Percentiles rank a stretch among this genome's conserved stretches.
Evolutionary conservation across 2,888 invertebrate genomes (phyloP).

Genomic region (Celastrina argiolus): DNA sequence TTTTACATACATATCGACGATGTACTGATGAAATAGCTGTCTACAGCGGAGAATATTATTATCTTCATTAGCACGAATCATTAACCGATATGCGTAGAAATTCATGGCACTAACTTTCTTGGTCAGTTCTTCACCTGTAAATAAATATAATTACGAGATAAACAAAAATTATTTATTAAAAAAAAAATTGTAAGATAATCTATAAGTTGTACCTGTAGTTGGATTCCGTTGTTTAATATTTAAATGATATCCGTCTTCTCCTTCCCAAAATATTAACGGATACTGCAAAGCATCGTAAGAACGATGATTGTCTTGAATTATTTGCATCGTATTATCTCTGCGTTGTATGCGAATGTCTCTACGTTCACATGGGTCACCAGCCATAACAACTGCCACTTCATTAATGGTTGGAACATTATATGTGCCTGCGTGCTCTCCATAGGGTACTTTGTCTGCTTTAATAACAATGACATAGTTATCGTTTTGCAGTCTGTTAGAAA

Average conservation of each 20-base stretch:
- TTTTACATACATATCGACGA: slow-evolving; percentile 5
- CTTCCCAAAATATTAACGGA: slow-evolving; percentile 6
- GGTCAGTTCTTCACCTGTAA: not conserved
- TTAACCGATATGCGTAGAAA: slow-evolving; percentile 3
- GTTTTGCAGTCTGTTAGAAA: slow-evolving; percentile 26
- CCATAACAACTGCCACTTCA: too few species aligned
- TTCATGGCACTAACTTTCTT: slow-evolving; percentile 9
- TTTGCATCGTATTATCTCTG: slow-evolving; percentile 31
- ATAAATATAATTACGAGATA: slow-evolving; percentile 8
- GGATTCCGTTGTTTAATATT: slow-evolving; percentile 8
- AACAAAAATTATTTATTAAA: slow-evolving; percentile 5
- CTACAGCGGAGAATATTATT: slow-evolving; percentile 6
- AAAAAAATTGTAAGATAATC: slow-evolving; percentile 14
- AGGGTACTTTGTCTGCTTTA: slow-evolving; percentile 39
- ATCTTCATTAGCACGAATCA: slow-evolving; percentile 7
- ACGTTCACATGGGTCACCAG: slow-evolving; percentile 31
- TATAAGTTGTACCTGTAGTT: slow-evolving; percentile 8
- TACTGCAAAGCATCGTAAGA: slow-evolving; percentile 13
- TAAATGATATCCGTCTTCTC: slow-evolving; percentile 6
- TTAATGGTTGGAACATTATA: too few species aligned
- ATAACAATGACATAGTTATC: slow-evolving; percentile 34
- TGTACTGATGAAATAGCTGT: slow-evolving; percentile 16
- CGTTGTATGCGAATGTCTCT: slow-evolving; percentile 35
- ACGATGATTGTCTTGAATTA: slow-evolving; percentile 14
- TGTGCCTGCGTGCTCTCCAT: slow-evolving; percentile 33